A percentile compares a stretch with the other conserved stretches of the same genome.
These are phyloP conservation scores for Furnarius figulus DNA, from an alignment of 2,113 vertebrate species.

Conservation along the genomic window DNA sequence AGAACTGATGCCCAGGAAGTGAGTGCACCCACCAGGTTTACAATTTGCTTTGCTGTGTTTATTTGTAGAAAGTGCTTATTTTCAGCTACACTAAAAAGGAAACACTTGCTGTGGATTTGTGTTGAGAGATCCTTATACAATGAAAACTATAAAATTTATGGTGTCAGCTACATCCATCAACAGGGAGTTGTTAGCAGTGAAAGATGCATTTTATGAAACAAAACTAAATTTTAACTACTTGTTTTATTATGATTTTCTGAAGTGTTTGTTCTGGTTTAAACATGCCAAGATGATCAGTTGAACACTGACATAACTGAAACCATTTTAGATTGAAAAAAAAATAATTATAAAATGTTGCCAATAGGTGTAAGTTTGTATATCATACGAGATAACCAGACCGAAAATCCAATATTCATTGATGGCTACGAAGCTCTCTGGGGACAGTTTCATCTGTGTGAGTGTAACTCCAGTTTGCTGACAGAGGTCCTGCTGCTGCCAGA, in stretches of 20 bases:
- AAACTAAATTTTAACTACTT: neutral
- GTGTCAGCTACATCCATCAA: neutral
- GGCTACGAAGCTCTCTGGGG: neutral
- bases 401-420: neutral
- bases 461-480: neutral
- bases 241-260: neutral
- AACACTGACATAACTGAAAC: neutral
- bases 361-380: neutral
- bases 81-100: neutral
- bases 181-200: neutral
- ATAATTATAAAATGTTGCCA: neutral
- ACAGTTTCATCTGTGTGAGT: neutral
- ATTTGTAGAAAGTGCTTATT: neutral
- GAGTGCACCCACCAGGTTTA: neutral
- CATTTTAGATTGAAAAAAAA: neutral
- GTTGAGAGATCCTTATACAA: neutral
- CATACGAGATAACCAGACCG: neutral
- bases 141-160: neutral
- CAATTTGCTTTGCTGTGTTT: neutral
- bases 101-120: neutral
- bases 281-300: neutral
- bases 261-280: neutral
- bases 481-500: neutral
- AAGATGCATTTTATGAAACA: constrained; percentile 7
- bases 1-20: neutral